Conservation (phyloP, 2,888 invertebrate species). For the Merodon equestris region DNA sequence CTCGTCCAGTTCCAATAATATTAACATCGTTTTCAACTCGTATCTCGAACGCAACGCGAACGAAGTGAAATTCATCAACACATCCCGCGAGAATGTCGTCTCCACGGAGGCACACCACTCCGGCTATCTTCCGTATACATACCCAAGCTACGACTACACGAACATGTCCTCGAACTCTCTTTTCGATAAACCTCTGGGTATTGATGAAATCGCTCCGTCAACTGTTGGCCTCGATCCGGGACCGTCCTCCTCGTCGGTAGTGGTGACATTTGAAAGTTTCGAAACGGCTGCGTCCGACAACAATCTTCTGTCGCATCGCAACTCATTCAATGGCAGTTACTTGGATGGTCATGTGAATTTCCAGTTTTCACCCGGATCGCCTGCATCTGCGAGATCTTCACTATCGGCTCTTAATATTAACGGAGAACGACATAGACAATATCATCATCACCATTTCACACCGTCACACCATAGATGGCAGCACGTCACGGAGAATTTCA, state of each 20-base stretch:
- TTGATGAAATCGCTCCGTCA: conserved; percentile 74
- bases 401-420: conserved; percentile 61
- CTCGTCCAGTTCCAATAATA: conserved; percentile 78
- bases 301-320: conserved; percentile 74
- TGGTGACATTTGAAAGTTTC: conserved; percentile 74
- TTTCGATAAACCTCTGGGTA: conserved; percentile 76
- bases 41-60: conserved; percentile 75
- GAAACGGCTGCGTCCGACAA: conserved; percentile 76
- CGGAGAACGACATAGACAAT: conserved; percentile 47
- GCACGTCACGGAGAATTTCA: conserved; percentile 76
- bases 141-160: conserved; percentile 77
- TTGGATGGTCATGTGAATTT: conserved; percentile 69
- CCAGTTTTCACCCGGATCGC: conserved; percentile 71
- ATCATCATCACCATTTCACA: conserved; percentile 70
- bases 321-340: conserved; percentile 56
- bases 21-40: conserved; percentile 77
- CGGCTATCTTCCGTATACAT: conserved; percentile 76
- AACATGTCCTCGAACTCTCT: conserved; percentile 78
- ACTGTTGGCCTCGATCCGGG: conserved; percentile 42
- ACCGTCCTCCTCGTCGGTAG: conserved; percentile 71
- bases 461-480: conserved; percentile 72
- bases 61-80: conserved; percentile 78
- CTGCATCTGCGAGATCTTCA: conserved; percentile 73
- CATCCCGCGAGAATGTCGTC: conserved; percentile 73
- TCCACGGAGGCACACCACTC: conserved; percentile 76